Evolutionary conservation across 2,888 invertebrate genomes (phyloP), one percentile per base, ranked within the genome.

Genomic region (Drosophila suboccidentalis): DNA sequence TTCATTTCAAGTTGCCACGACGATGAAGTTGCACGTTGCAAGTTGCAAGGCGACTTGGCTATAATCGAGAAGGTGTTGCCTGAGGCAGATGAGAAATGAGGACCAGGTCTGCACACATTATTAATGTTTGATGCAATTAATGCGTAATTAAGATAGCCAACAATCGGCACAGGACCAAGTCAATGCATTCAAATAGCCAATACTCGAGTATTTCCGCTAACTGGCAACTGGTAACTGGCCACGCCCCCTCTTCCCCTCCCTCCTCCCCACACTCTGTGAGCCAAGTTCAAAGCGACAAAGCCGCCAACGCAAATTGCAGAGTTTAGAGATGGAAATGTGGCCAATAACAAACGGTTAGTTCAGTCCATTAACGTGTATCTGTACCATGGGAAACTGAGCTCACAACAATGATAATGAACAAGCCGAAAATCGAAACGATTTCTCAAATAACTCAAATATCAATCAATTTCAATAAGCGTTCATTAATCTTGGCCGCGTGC

Each of bases 71-170:
- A 88, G 82, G 78, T 88, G 89, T 89, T 86, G 82, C 86, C 86
- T 84, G 84, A 83, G 83, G 87, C 76, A 82, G 86, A 88, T 73
- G 29, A 8, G 29, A 84, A 84, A 88, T 85, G 85, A 71, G 78
- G 9, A 57, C 55, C 65, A 13, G 22, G 11, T 10, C 32, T 26
- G 26, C 41, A 4, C 13, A 32, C 32, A 77, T 78, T 87, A 89
- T 90, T 87, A 90, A 89, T 89, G 90, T 86, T 90, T 89, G 84
- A 81, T 89, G 88, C 83, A 90, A 90, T 89, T 89, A 89, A 89
- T 89, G 89, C 89, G 84, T 86, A 90, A 90, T 89, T 89, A 89
- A 90, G 90, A 89, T 84, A 73, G 78, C 78, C 84, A 77, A 57
- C 63, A 57, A 62, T 55, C 49, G 55, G 53, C 38, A 32, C 8